Evolutionary conservation across 2,113 vertebrate genomes (phyloP).

Genomic region (Leucopsar rothschildi): DNA sequence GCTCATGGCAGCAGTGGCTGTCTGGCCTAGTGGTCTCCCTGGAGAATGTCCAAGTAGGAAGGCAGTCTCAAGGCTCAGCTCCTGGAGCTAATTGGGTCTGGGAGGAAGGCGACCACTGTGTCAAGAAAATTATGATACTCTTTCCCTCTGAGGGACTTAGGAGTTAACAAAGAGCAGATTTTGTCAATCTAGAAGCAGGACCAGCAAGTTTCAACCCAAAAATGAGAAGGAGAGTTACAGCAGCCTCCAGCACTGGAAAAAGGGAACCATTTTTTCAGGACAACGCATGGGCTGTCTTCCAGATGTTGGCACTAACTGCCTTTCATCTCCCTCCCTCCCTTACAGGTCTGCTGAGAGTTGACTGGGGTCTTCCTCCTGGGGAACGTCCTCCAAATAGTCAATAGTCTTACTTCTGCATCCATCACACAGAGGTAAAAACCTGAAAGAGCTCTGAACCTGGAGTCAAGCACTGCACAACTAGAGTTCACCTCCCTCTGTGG

Average conservation of each 20-base stretch:
- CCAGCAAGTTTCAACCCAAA: background rate
- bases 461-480: background rate
- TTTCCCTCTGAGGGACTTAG: background rate
- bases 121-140: background rate
- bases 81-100: background rate
- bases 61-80: background rate
- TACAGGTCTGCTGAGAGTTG: background rate
- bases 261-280: background rate
- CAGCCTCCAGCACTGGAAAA: background rate
- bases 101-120: background rate
- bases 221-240: background rate
- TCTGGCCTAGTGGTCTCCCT: slow-evolving; percentile 41
- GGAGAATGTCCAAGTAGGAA: slow-evolving; percentile 40
- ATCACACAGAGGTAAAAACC: background rate
- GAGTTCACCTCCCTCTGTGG: background rate
- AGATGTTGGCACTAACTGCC: background rate
- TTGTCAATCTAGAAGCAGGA: background rate
- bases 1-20: slow-evolving; percentile 4
- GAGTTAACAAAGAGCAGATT: background rate
- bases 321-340: background rate
- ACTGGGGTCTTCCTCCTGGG: background rate
- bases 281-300: background rate
- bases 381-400: background rate
- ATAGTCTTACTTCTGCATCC: background rate
- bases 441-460: background rate